Evolutionary conservation across 1,140 invertebrate genomes (phyloP).

Genomic region (Sinella curviseta): DNA sequence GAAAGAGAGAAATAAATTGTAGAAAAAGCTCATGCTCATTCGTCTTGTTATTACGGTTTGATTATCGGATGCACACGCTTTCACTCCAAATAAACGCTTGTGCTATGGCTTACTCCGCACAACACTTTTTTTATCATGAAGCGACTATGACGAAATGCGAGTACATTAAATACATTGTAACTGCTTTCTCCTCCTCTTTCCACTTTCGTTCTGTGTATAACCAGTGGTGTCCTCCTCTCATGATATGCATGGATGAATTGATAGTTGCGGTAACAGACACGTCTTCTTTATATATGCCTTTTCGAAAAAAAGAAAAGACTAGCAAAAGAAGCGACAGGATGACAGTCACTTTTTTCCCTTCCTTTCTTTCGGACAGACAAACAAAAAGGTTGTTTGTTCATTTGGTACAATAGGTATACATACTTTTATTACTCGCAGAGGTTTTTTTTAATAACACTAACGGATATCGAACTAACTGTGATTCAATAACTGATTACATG

Average conservation of each 20-base stretch:
- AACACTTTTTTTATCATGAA: background rate
- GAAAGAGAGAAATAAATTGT: no score
- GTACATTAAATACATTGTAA: background rate
- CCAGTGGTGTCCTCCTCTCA: background rate
- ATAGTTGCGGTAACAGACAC: background rate
- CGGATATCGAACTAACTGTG: background rate
- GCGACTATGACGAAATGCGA: background rate
- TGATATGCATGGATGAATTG: background rate
- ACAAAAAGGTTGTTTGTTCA: background rate
- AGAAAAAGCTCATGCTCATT: no score
- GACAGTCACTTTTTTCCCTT: background rate
- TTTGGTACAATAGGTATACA: background rate
- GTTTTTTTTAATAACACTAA: background rate
- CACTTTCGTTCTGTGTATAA: no score
- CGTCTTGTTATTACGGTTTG: background rate
- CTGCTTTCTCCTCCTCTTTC: background rate
- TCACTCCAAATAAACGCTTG: no score
- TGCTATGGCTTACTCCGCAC: background rate
- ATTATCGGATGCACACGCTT: background rate
- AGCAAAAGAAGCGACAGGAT: background rate
- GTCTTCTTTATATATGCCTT: background rate
- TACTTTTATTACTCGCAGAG: no score
- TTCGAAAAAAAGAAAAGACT: background rate
- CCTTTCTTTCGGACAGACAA: background rate
- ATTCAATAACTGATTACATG: no score